These are phyloP conservation scores for Halichoerus grypus DNA, from an alignment of 2,113 vertebrate genomes.

Conservation along the genomic window DNA sequence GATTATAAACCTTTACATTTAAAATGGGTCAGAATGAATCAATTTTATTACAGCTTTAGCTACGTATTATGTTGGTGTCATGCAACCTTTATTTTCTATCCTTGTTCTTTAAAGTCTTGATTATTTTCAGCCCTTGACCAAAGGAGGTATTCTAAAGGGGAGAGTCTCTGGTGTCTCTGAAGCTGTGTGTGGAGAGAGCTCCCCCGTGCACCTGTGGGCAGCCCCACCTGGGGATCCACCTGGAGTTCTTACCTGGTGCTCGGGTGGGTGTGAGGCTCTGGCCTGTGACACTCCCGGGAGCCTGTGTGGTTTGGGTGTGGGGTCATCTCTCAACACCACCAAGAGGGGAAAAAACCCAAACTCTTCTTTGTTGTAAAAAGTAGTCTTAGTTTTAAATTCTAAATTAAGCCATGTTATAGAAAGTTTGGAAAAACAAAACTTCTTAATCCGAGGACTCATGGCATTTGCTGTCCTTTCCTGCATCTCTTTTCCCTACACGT, in stretches of 20 bases:
- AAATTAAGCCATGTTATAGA: background rate
- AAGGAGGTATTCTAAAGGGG: background rate
- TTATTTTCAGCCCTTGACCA: background rate
- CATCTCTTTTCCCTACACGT: rapidly evolving
- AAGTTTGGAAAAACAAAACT: background rate
- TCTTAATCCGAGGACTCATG: rapidly evolving
- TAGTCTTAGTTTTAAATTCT: background rate
- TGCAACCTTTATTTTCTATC: background rate
- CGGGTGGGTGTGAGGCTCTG: rapidly evolving
- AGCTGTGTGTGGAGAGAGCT: background rate
- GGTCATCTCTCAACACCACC: background rate
- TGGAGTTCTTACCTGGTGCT: background rate
- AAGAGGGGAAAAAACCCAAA: background rate
- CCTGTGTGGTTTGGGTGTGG: background rate
- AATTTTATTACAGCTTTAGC: background rate
- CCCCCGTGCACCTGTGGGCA: rapidly evolving
- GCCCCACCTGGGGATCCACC: rapidly evolving
- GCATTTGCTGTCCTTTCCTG: background rate
- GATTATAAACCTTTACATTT: background rate
- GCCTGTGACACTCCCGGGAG: too few species aligned
- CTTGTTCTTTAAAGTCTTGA: background rate
- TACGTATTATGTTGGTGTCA: background rate
- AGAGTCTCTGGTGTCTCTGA: background rate
- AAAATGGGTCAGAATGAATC: background rate
- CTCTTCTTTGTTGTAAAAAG: background rate